Base-by-base conservation (phyloP, 2,797 vertebrate genomes). In the Leptoclinus maculatus region DNA sequence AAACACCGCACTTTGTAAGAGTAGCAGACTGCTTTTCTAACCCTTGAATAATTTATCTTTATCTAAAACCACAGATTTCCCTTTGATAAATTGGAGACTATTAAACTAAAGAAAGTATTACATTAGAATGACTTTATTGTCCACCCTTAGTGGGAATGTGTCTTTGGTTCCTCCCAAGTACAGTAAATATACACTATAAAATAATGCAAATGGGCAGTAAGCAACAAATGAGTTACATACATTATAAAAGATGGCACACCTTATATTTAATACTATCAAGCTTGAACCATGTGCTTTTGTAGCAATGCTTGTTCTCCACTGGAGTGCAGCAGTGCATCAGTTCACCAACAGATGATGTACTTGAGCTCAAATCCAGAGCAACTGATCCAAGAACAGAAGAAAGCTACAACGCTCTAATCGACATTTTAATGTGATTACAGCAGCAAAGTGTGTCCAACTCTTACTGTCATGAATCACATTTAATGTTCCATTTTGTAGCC, bases 321-420 rank as follows among this genome's bases (percentile, higher is more conserved):
- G 70, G 94, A 81, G 90, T 16, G 89, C 91, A 91, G 89, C 71
- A 87, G 53, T 19, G 80, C 11, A 36, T 54, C 59, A 11, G 8
- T 16, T 70, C 1, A 65, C 10, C 43, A 7, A 13, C 38, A 73
- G 38, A 43, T 23, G 56, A 21, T 38, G 1, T 1, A 23, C 38
- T 47, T 59, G 23, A 19, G 4, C 0, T 51, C 12, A 47, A 7
- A 10, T 38, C 14, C 3, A 14, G 4, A 25, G 19, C 13, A 54
- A 19, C 38, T 14, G 34, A 13, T 72, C 27, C 36, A 25, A 11
- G 6, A 38, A 8, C 0, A 36, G 9, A 60, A 56, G 21, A 19
- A 21, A 41, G 1, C 36, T 17, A 57, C 7, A 49, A 14, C 2
- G 9, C 10, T 4, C 12, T 54, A 13, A 66, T 49, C 5, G 14